Evolutionary conservation across 2,113 vertebrate species (phyloP).

Genomic region (Silurus meridionalis): DNA sequence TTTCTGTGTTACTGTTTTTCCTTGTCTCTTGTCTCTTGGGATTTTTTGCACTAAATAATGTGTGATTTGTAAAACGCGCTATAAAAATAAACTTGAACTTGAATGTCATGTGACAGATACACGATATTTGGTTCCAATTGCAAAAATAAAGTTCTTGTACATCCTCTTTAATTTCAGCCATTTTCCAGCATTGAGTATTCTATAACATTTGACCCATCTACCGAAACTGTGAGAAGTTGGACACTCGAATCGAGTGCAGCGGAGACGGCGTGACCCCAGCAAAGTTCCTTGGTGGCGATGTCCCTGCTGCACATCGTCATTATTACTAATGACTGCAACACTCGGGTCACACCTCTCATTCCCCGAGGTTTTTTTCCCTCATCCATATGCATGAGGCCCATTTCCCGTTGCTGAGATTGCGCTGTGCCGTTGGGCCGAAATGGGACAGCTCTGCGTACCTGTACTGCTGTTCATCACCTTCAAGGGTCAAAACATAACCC

Average conservation of each 20-base stretch:
- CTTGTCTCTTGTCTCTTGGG: no score
- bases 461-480: conserved; percentile 32
- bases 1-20: no score
- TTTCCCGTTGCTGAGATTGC: conserved; percentile 42
- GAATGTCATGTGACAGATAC: no score
- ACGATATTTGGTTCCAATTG: no score
- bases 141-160: no score
- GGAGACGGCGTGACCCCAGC: conserved; percentile 6
- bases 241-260: not conserved
- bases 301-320: conserved; percentile 26
- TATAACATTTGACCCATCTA: not conserved
- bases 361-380: conserved; percentile 38
- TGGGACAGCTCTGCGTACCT: conserved; percentile 28
- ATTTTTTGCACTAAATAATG: no score
- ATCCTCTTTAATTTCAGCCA: not conserved
- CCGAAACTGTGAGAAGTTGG: not conserved
- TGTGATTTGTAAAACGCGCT: no score
- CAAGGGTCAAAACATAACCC: conserved; percentile 38
- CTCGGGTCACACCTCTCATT: conserved; percentile 44
- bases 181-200: not conserved
- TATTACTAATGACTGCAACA: conserved; percentile 52
- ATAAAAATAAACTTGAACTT: no score
- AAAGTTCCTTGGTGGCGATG: conserved; percentile 17
- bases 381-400: conserved; percentile 47
- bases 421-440: conserved; percentile 38